Conservation (phyloP, 2,888 invertebrate species). For the Phyllotreta cruciferae region DNA sequence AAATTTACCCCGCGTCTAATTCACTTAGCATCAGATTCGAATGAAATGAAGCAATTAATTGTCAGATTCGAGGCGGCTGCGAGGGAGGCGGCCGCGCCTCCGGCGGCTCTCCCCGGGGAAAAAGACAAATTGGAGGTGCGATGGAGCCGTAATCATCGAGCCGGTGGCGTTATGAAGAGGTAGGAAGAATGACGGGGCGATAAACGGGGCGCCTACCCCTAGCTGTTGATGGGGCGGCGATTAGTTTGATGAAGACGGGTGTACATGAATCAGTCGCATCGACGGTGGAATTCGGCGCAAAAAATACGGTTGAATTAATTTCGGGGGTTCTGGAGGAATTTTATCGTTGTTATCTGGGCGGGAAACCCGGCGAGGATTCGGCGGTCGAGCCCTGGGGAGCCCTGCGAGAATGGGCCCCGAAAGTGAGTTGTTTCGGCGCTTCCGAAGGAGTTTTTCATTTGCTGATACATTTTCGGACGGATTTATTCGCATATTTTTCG, state of each 20-base stretch:
- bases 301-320: too few species aligned
- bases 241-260: too few species aligned
- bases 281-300: too few species aligned
- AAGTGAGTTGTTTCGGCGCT: slow-evolving; percentile 23
- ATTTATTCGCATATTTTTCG: slow-evolving; percentile 25
- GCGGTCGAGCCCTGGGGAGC: slow-evolving; percentile 21
- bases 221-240: too few species aligned
- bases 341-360: too few species aligned
- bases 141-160: slow-evolving; percentile 14
- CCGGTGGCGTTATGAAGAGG: slow-evolving; percentile 14
- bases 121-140: slow-evolving; percentile 18
- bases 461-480: slow-evolving; percentile 18
- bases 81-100: slow-evolving; percentile 9
- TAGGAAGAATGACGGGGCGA: not conserved
- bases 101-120: slow-evolving; percentile 7
- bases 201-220: too few species aligned
- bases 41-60: slow-evolving; percentile 30
- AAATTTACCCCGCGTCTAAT: slow-evolving; percentile 25
- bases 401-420: slow-evolving; percentile 20
- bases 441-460: slow-evolving; percentile 23
- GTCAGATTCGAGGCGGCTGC: slow-evolving; percentile 13
- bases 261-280: too few species aligned
- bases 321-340: too few species aligned
- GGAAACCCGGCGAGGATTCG: slow-evolving; percentile 13
- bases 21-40: slow-evolving; percentile 26